A percentile compares a stretch with the other conserved stretches of the same genome.
phyloP scores from a whole-genome alignment of 2,797 vertebrate genomes.

The Cygnus olor region DNA sequence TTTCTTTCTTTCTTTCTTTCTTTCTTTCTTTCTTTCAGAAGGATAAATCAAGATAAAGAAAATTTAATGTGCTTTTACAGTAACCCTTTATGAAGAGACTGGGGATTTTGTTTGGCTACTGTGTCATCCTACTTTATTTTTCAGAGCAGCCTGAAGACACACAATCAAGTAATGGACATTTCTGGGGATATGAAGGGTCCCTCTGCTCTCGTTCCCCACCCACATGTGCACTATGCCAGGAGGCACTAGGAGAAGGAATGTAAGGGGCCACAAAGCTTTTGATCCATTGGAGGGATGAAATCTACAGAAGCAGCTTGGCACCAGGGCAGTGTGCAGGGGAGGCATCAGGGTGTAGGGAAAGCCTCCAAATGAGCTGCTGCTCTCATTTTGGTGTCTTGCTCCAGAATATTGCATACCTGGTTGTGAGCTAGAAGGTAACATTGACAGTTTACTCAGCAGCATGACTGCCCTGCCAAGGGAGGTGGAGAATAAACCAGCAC shows the following conservation, averaged over 20 bases:
- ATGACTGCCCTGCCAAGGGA: not conserved
- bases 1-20: no score
- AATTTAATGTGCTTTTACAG: not conserved
- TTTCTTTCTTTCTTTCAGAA: not conserved
- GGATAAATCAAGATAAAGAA: not conserved
- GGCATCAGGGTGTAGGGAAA: not conserved
- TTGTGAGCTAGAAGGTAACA: not conserved
- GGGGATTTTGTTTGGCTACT: not conserved
- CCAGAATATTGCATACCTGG: not conserved
- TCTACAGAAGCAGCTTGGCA: not conserved
- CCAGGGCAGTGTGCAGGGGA: fast-evolving
- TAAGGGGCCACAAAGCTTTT: not conserved
- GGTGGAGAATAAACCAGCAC: not conserved
- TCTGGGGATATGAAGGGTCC: not conserved
- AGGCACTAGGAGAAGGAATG: not conserved
- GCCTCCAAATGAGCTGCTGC: fast-evolving
- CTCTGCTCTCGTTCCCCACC: not conserved
- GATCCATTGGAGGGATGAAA: not conserved
- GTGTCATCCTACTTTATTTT: not conserved
- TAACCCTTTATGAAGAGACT: not conserved
- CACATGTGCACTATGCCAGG: fast-evolving
- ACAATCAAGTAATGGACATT: not conserved
- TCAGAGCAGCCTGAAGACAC: not conserved
- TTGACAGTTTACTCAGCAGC: not conserved
- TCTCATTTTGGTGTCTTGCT: not conserved